A percentile compares a stretch with the other conserved stretches of the same genome.
These are phyloP conservation scores for Subacronicta megacephala DNA, from an alignment of 2,888 invertebrate genomes.

Conservation along the genomic window DNA sequence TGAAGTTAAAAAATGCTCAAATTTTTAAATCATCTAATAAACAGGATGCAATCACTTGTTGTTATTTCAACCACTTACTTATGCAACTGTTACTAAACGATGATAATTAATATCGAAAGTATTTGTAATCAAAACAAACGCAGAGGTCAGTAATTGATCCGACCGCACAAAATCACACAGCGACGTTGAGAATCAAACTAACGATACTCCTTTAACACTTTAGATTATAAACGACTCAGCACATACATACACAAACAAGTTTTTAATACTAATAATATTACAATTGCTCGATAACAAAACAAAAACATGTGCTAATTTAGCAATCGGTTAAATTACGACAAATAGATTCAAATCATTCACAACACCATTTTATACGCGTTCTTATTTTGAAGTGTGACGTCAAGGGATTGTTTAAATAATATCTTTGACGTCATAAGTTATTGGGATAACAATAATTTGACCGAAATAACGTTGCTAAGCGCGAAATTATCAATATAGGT, in stretches of 20 bases:
- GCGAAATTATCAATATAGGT: slow-evolving; percentile 21
- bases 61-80: slow-evolving; percentile 17
- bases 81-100: slow-evolving; percentile 23
- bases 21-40: background rate
- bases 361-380: slow-evolving; percentile 35
- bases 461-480: slow-evolving; percentile 41
- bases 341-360: slow-evolving; percentile 32
- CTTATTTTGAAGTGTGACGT: slow-evolving; percentile 54
- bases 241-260: slow-evolving; percentile 53
- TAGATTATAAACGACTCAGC: slow-evolving; percentile 60
- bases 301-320: slow-evolving; percentile 53
- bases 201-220: slow-evolving; percentile 51
- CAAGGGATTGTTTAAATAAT: slow-evolving; percentile 52
- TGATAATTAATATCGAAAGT: slow-evolving; percentile 14
- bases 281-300: slow-evolving; percentile 63
- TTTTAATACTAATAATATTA: slow-evolving; percentile 65
- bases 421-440: slow-evolving; percentile 52
- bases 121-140: slow-evolving; percentile 49
- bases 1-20: too few relatives aligned
- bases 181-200: slow-evolving; percentile 58
- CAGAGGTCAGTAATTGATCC: slow-evolving; percentile 47
- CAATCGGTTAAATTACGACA: slow-evolving; percentile 34
- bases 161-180: slow-evolving; percentile 51
- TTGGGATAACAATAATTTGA: slow-evolving; percentile 42
- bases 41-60: background rate